Evolutionary conservation across 2,888 invertebrate species (phyloP), one percentile per base, ranked within the genome.

Genomic region (Torymus aiolomorphi): DNA sequence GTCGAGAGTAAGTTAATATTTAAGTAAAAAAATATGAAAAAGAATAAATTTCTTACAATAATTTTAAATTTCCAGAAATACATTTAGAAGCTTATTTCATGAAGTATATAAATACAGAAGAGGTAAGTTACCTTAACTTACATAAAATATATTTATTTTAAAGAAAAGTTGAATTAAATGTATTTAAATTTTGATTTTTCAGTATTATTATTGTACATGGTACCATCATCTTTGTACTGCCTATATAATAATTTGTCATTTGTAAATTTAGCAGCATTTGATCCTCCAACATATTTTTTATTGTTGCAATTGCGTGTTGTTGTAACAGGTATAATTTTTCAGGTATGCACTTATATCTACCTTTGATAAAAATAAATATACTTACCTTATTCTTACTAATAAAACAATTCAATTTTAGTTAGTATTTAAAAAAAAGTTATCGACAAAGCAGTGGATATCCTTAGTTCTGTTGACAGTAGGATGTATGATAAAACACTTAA

Each of bases 161-260:
- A 42, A 42, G 65, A 51, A 42, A 12, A 66, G 5, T 74, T 70
- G 18, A 42, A 31, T 65, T 74, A 74, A 59, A 75, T 8, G 8
- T 75, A 61, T 79, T 83, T 52, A 57, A 72, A 63, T 82, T 77
- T 83, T 86, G 84, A 14, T 84, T 86, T 86, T 94, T 84, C 91
- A 96, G 96, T 97, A 65, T 90, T 97, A 84, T 89, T 95, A 76
- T 89, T 97, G 63, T 98, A 98, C 89, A 96, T 97, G 91, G 94
- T 98, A 83, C 98, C 98, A 61, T 96, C 98, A 0, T 93, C 96
- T 86, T 91, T 98, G 74, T 98, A 98, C 89, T 98, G 97, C 87
- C 92, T 98, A 72, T 98, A 98, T 92, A 98, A 98, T 89, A 98
- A 98, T 91, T 92, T 98, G 86, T 94, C 97, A 51, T 98, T 97